phyloP scores from a whole-genome alignment of 2,888 invertebrate genomes.

The Kuschelorhynchus macadamiae region DNA sequence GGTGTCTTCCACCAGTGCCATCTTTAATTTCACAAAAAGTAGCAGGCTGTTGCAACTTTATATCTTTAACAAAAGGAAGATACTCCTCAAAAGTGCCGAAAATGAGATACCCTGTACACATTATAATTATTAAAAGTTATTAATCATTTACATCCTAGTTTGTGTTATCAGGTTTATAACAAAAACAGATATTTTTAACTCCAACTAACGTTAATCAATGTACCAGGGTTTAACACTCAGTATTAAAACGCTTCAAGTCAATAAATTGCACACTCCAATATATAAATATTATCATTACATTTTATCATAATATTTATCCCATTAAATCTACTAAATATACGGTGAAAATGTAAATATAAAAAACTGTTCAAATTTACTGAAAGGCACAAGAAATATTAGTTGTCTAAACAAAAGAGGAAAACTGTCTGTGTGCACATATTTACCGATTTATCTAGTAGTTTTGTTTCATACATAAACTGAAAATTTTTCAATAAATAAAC shows the following conservation, averaged over 20 bases:
- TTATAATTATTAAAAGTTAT: no score
- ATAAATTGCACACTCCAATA: background rate
- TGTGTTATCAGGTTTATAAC: no score
- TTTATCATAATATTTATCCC: background rate
- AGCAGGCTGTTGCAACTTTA: no score
- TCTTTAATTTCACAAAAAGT: no score
- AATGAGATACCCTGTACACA: no score
- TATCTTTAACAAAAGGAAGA: no score
- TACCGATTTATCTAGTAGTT: constrained; percentile 47
- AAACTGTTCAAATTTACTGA: constrained; percentile 40
- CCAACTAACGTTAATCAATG: no score
- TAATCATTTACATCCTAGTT: no score
- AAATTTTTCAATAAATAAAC: constrained; percentile 56
- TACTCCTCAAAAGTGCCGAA: no score
- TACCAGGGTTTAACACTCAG: no score
- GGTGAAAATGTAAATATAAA: constrained; percentile 40
- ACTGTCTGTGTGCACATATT: constrained; percentile 45
- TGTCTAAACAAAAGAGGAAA: constrained; percentile 45
- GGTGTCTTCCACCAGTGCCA: no score
- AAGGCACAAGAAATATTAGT: constrained; percentile 47
- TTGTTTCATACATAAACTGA: constrained; percentile 54
- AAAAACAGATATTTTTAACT: no score
- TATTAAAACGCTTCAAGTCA: background rate
- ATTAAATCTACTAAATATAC: constrained; percentile 29
- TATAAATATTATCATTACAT: background rate